Percentiles rank a stretch among this genome's conserved stretches.
Conservation (phyloP, 2,888 invertebrate species). For the Choristoneura rosaceana region DNA sequence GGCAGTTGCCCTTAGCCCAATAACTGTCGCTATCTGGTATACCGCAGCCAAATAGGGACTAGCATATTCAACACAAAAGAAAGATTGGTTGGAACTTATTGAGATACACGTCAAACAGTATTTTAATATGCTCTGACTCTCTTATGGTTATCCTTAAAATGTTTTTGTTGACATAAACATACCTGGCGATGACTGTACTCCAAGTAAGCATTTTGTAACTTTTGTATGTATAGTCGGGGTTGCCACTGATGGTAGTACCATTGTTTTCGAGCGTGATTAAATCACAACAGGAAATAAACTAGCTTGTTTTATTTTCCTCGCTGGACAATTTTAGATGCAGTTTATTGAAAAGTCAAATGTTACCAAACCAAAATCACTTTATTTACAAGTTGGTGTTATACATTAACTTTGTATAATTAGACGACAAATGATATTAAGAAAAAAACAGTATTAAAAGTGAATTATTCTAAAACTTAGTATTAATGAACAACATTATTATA, state of each 20-base stretch:
- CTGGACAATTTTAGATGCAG: background rate
- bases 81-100: background rate
- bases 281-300: conserved; percentile 65
- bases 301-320: conserved; percentile 39
- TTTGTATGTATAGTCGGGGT: conserved; percentile 57
- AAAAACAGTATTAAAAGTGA: conserved; percentile 77
- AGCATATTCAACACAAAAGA: background rate
- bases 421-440: conserved; percentile 78
- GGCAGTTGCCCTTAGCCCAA: conserved; percentile 30
- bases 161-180: conserved; percentile 29
- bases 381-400: conserved; percentile 79
- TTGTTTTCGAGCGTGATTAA: conserved; percentile 78
- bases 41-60: background rate
- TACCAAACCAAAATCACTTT: conserved; percentile 84
- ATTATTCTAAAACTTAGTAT: conserved; percentile 82
- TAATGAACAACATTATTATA: conserved; percentile 83
- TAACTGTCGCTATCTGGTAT: conserved; percentile 42
- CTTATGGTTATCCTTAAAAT: too few species aligned
- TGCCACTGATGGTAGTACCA: conserved; percentile 57
- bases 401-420: conserved; percentile 79
- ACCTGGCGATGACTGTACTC: conserved; percentile 27
- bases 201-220: conserved; percentile 56
- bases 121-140: too few species aligned
- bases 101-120: background rate
- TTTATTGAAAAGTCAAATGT: conserved; percentile 26